A percentile compares a stretch with the other conserved stretches of the same genome.
Conservation (phyloP, 2,888 invertebrate genomes). For the Dynastes maya region DNA sequence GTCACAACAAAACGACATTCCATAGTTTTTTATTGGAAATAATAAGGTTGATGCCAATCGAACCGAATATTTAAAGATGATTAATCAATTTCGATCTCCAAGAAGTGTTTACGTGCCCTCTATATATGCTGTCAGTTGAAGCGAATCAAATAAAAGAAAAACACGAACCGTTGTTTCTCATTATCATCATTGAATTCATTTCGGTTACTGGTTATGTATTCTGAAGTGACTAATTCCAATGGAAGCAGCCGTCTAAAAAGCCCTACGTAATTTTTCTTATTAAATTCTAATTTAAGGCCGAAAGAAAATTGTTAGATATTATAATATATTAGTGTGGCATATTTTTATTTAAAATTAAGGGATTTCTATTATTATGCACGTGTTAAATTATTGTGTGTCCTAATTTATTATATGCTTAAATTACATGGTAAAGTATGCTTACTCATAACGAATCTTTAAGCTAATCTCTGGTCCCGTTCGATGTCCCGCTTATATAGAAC, state of each 20-base stretch:
- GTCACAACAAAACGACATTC: no score
- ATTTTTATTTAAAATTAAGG: not conserved
- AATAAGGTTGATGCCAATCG: constrained; percentile 2
- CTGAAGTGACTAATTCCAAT: constrained; percentile 18
- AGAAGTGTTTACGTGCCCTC: constrained; percentile 5
- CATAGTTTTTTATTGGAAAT: not conserved
- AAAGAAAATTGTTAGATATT: not conserved
- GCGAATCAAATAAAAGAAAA: not conserved
- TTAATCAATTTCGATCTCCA: constrained; percentile 23
- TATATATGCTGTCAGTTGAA: constrained; percentile 16
- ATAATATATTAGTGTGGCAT: not conserved
- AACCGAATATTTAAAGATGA: not conserved
- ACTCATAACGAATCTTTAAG: not conserved
- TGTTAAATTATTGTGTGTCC: not conserved
- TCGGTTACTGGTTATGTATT: not conserved
- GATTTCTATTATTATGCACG: not conserved
- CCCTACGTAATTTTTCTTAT: not conserved
- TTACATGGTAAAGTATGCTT: constrained; percentile 11
- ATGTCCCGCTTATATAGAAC: constrained; percentile 12
- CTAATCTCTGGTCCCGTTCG: constrained; percentile 13
- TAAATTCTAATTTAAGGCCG: not conserved
- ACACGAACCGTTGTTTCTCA: constrained; percentile 27
- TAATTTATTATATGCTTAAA: constrained; percentile 4
- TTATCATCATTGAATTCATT: constrained; percentile 19
- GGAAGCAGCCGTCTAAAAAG: not conserved